These are phyloP conservation scores for Muscina levida DNA, from an alignment of 2,888 invertebrate genomes.

Conservation along the genomic window DNA sequence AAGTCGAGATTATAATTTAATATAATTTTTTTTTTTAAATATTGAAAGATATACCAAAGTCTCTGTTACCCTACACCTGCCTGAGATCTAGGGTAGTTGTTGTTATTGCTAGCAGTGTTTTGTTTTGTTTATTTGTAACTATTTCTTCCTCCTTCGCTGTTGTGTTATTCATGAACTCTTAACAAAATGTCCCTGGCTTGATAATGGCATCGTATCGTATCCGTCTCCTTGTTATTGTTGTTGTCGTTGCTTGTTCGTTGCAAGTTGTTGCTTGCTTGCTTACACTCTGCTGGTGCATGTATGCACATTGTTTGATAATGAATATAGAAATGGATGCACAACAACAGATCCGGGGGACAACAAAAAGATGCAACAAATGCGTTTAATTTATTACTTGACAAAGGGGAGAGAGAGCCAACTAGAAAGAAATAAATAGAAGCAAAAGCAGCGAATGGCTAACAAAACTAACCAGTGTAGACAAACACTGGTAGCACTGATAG, in stretches of 20 bases:
- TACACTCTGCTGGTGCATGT: slow-evolving; percentile 28
- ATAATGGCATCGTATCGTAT: slow-evolving; percentile 41
- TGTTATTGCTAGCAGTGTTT: no score
- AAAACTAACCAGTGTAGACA: no score
- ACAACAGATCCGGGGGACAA: neutral
- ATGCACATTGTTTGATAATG: slow-evolving; percentile 62
- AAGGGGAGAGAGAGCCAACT: slow-evolving; percentile 38
- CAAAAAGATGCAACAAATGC: slow-evolving; percentile 54
- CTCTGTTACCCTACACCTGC: no score
- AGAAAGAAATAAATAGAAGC: no score
- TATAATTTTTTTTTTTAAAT: no score
- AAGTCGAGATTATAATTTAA: no score
- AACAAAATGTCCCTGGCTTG: slow-evolving; percentile 49
- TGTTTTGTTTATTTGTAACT: neutral
- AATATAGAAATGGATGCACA: slow-evolving; percentile 40
- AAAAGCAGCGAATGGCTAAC: neutral
- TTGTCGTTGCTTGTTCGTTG: slow-evolving; percentile 6
- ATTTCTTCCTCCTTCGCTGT: slow-evolving; percentile 17
- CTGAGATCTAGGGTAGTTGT: no score
- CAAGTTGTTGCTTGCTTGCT: slow-evolving; percentile 26
- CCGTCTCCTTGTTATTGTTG: neutral
- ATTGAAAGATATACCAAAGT: no score
- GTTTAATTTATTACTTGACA: slow-evolving; percentile 63
- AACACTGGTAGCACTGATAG: no score
- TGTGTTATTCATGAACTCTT: slow-evolving; percentile 22